Base-by-base conservation (phyloP, 2,888 invertebrate genomes). In the Malthinus seriepunctatus region DNA sequence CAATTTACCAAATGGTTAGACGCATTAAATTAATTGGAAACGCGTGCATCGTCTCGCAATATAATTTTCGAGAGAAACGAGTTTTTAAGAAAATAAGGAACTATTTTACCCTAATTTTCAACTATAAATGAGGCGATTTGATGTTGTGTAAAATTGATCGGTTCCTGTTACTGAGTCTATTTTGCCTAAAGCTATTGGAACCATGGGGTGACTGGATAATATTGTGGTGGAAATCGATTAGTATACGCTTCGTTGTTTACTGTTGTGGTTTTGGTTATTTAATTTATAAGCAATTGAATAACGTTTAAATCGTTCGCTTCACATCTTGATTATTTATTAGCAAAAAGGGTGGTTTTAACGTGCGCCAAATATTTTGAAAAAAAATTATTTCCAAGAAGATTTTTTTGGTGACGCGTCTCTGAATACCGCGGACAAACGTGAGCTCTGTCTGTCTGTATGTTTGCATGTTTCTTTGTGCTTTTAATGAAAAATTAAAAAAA, bases 141-240 rank as follows among this genome's bases (percentile, higher is more conserved):
- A 78, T 78, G 75, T 73, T 71, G 69, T 74, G 77, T 75, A 74
- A 78, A 78, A 78, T 78, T 77, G 78, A 78, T 78, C 76, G 76
- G 76, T 75, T 77, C 74, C 70, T 67, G 67, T 64, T 67, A 61
- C 62, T 69, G 71, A 65, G 64, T 39, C 61, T 56, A 59, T 53
- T 62, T 57, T 52, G 63, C 60, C 51, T 53, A 39, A 56, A 63
- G 63, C 51, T 61, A 47, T 57, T 55, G 33, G 45, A 45, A 44
- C 38, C 50, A 51, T 50, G 59, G 60, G 59, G 52, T 52, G 57
- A 47, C 51, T 52, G 56, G 54, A 60, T 54, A 61, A 58, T 52
- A 23, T 42, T 42, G 39, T 42, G 39, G 61, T 65, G 54, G 49
- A 61, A 63, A 66, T 64, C 63, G 66, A 66, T 65, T 58, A 56